These are phyloP conservation scores for Ennomos quercinarius DNA, from an alignment of 2,888 invertebrate genomes.

Conservation along the genomic window DNA sequence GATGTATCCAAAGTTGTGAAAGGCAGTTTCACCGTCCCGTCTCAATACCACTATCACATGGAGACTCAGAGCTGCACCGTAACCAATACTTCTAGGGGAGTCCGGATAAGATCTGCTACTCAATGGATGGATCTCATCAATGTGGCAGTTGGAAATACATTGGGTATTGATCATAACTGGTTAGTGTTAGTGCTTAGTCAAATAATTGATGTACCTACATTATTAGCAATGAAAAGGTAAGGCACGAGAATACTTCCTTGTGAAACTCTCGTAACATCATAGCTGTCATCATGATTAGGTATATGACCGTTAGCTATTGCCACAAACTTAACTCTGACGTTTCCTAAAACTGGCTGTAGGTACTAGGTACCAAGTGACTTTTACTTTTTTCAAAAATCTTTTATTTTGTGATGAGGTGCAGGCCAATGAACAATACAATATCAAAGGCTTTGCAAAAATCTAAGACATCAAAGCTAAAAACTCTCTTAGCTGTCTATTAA, in stretches of 20 bases:
- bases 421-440: not conserved
- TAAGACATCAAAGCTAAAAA: not conserved
- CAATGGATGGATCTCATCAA: conserved; percentile 88
- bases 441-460: not conserved
- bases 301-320: not conserved
- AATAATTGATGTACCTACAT: not conserved
- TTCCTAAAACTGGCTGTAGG: no score
- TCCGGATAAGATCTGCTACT: conserved; percentile 79
- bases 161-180: conserved; percentile 85
- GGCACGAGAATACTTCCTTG: conserved; percentile 11
- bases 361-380: no score
- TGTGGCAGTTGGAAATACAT: conserved; percentile 68
- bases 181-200: conserved; percentile 50
- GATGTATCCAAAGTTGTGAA: conserved; percentile 80
- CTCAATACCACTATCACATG: conserved; percentile 92
- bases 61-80: conserved; percentile 88
- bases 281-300: not conserved
- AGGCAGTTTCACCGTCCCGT: conserved; percentile 83
- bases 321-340: not conserved
- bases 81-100: conserved; percentile 49
- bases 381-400: not conserved
- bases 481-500: no score
- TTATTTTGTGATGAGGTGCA: not conserved
- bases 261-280: not conserved
- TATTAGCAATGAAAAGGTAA: not conserved